Percentiles rank a stretch among this genome's conserved stretches.
Evolutionary conservation across 2,888 invertebrate genomes (phyloP).

Genomic region (Candidula unifasciata): DNA sequence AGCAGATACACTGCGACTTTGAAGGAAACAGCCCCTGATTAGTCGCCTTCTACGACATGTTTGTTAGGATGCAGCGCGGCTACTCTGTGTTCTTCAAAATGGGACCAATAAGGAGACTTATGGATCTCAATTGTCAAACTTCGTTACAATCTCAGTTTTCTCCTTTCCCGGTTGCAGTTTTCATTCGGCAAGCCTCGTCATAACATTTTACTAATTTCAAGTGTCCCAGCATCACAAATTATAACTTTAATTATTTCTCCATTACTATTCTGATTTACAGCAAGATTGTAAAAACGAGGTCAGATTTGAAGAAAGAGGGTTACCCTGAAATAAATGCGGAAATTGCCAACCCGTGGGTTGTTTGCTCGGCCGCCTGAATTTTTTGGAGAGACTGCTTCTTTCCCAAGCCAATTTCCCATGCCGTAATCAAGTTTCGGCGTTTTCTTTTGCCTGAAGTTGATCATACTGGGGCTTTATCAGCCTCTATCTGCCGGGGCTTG

Average conservation of each 20-base stretch:
- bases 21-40: too few species aligned
- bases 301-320: not conserved
- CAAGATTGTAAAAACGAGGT: not conserved
- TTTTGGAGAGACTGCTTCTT: conserved; percentile 16
- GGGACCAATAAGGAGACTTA: too few species aligned
- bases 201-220: too few species aligned
- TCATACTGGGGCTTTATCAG: conserved; percentile 4
- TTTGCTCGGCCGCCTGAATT: not conserved
- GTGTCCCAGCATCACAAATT: not conserved
- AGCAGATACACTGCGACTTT: too few species aligned
- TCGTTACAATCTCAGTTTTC: too few species aligned
- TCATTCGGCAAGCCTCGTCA: too few species aligned
- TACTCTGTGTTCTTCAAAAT: too few species aligned
- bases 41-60: too few species aligned
- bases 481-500: not conserved
- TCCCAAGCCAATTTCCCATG: conserved; percentile 29
- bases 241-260: not conserved
- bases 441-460: not conserved
- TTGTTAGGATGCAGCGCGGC: too few species aligned
- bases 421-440: conserved; percentile 17
- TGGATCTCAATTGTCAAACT: too few species aligned
- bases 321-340: conserved; percentile 29
- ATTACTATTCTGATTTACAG: not conserved
- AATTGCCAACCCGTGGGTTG: conserved; percentile 24
- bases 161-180: too few species aligned